A percentile compares a stretch with the other conserved stretches of the same genome.
phyloP scores from a whole-genome alignment of 2,113 vertebrate genomes.

The Microtus richardsoni region DNA sequence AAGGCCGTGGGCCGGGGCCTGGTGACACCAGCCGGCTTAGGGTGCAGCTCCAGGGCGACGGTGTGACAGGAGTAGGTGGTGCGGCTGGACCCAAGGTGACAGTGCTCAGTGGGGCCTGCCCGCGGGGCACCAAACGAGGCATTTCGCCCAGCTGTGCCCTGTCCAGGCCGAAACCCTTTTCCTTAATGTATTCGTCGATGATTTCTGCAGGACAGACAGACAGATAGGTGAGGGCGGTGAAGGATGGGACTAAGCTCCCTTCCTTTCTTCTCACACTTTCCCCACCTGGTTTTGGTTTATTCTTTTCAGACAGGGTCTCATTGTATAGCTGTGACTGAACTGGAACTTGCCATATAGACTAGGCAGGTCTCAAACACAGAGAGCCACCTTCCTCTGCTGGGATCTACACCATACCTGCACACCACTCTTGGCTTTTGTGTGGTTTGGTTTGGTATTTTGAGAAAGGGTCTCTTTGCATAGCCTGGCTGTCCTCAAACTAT shows the following conservation, averaged over 20 bases:
- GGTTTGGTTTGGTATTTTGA: background rate
- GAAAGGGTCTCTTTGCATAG: background rate
- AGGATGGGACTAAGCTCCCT: background rate
- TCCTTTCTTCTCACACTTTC: background rate
- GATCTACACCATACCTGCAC: background rate
- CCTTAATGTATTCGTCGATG: conserved; percentile 87
- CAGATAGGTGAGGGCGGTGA: background rate
- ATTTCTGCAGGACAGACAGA: conserved; percentile 83
- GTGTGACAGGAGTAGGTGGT: conserved; percentile 58
- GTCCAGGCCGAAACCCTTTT: conserved; percentile 79
- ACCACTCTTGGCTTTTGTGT: background rate
- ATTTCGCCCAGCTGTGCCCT: conserved; percentile 60
- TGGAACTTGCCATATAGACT: background rate
- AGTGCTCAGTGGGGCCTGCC: conserved; percentile 60
- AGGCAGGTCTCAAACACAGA: background rate
- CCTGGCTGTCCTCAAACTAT: background rate
- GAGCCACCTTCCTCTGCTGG: background rate
- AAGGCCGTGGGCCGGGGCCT: conserved; percentile 79
- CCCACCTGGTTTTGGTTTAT: background rate
- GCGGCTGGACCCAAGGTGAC: conserved; percentile 60
- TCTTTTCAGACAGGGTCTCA: no score
- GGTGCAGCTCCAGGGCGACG: conserved; percentile 62
- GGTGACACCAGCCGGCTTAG: conserved; percentile 42
- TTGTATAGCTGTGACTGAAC: background rate
- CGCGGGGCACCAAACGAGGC: conserved; percentile 73